These are phyloP conservation scores for Dexiosoma caninum DNA, from an alignment of 2,888 invertebrate species.

Conservation along the genomic window DNA sequence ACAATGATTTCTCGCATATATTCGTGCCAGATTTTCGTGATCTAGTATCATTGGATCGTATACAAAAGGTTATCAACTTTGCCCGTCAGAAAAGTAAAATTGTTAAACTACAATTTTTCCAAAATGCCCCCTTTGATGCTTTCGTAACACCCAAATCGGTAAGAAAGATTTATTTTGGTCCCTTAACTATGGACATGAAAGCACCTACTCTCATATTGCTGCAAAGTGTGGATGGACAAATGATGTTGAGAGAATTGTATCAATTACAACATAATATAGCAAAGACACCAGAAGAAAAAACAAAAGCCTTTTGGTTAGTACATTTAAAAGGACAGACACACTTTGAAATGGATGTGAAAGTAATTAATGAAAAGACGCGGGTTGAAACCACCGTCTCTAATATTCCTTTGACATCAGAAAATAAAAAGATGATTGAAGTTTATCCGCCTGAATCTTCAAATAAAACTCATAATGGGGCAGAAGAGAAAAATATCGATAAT, in stretches of 20 bases:
- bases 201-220: constrained; percentile 72
- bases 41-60: constrained; percentile 74
- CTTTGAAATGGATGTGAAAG: constrained; percentile 67
- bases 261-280: constrained; percentile 71
- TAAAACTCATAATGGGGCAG: neutral
- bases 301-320: constrained; percentile 75
- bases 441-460: neutral
- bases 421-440: neutral
- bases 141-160: constrained; percentile 73
- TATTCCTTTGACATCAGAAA: neutral
- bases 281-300: constrained; percentile 63
- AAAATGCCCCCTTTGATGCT: constrained; percentile 73
- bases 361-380: neutral
- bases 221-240: constrained; percentile 75
- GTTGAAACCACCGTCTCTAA: neutral
- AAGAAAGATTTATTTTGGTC: constrained; percentile 76
- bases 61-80: constrained; percentile 73
- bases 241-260: constrained; percentile 76
- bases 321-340: constrained; percentile 70
- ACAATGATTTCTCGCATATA: constrained; percentile 77
- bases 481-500: neutral
- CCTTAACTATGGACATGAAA: constrained; percentile 68
- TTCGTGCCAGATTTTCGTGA: constrained; percentile 75
- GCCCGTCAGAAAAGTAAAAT: constrained; percentile 70
- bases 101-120: constrained; percentile 74